Evolutionary conservation across 2,888 invertebrate genomes (phyloP).

Genomic region (Pollenia labialis): DNA sequence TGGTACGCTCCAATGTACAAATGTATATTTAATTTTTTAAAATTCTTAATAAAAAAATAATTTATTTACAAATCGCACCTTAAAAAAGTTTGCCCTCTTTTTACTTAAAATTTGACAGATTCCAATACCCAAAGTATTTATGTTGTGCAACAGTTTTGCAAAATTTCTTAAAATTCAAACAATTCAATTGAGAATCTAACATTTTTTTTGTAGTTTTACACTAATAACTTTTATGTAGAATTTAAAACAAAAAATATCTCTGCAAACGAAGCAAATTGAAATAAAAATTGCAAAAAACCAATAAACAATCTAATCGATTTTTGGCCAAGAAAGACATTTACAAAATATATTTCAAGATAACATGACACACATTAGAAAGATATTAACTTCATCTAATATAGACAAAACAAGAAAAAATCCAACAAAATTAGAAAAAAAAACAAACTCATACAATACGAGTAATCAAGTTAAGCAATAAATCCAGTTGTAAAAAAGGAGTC

Average conservation of each 20-base stretch:
- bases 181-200: slow-evolving; percentile 24
- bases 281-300: slow-evolving; percentile 13
- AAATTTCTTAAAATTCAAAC: neutral
- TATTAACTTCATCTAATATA: slow-evolving; percentile 52
- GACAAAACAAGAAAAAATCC: slow-evolving; percentile 17
- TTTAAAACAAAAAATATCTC: slow-evolving; percentile 14
- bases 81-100: too few relatives aligned
- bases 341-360: slow-evolving; percentile 51
- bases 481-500: slow-evolving; percentile 67
- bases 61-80: too few relatives aligned
- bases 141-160: neutral
- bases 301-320: slow-evolving; percentile 64
- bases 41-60: too few relatives aligned
- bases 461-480: slow-evolving; percentile 65
- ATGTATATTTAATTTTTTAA: too few relatives aligned
- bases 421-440: neutral
- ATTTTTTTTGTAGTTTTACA: neutral
- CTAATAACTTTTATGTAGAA: slow-evolving; percentile 20
- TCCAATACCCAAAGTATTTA: neutral
- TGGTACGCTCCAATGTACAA: too few relatives aligned
- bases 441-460: slow-evolving; percentile 2
- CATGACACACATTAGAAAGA: slow-evolving; percentile 61
- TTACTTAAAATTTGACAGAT: neutral
- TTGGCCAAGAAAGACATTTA: slow-evolving; percentile 55
- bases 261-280: slow-evolving; percentile 24